Evolutionary conservation across 2,888 invertebrate species (phyloP).

Genomic region (Troilus luridus): DNA sequence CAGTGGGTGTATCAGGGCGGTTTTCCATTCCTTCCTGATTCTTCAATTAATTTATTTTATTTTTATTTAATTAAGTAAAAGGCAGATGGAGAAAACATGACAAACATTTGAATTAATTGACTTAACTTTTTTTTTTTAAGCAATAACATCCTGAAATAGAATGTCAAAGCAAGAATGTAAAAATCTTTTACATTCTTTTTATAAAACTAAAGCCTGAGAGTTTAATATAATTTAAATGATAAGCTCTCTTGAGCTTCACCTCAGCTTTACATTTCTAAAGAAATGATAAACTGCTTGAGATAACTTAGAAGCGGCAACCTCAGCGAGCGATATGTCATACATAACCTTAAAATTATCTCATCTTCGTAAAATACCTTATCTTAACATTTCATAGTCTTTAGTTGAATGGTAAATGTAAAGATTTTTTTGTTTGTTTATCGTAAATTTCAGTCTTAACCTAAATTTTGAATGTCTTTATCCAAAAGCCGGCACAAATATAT

Average conservation of each 20-base stretch:
- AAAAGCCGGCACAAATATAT: too few species aligned
- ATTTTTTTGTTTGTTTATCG: not conserved
- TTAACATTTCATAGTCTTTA: not conserved
- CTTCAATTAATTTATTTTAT: too few species aligned
- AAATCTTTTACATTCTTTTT: not conserved
- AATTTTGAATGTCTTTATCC: not conserved
- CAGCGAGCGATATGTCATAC: not conserved
- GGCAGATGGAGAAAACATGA: too few species aligned
- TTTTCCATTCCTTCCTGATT: too few species aligned
- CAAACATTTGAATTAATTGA: too few species aligned
- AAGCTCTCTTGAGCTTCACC: not conserved
- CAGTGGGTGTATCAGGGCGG: too few species aligned
- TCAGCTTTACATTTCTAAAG: not conserved
- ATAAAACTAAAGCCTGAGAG: not conserved
- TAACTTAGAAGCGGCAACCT: not conserved
- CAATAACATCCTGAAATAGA: too few species aligned
- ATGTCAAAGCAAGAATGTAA: too few species aligned
- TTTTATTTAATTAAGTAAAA: too few species aligned
- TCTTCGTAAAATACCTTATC: not conserved
- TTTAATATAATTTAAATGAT: too few species aligned
- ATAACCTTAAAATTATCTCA: not conserved
- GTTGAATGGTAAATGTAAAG: not conserved
- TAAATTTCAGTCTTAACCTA: not conserved
- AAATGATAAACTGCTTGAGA: slow-evolving; percentile 14
- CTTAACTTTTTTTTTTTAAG: too few species aligned